Conservation (phyloP, 2,113 vertebrate species). For the Sturnira hondurensis region DNA sequence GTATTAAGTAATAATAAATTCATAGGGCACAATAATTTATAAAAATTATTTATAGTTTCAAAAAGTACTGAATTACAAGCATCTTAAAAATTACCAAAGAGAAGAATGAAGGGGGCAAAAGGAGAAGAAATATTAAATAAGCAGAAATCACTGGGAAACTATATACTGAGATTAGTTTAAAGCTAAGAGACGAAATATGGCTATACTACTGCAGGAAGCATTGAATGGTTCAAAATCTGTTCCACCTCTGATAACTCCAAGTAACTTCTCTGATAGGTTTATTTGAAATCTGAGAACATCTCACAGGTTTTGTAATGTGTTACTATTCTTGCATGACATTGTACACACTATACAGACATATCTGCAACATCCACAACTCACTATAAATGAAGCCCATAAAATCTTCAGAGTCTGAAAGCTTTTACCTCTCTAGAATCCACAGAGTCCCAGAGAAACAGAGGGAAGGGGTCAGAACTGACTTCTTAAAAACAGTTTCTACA, state of each 20-base stretch:
- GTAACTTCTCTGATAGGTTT: conserved; percentile 8
- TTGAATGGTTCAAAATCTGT: not conserved
- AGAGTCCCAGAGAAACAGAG: not conserved
- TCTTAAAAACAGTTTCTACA: not conserved
- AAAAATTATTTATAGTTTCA: conserved; percentile 1
- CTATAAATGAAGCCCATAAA: conserved; percentile 41
- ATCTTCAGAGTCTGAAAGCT: not conserved
- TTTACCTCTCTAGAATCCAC: conserved; percentile 11
- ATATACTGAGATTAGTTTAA: not conserved
- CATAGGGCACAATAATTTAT: not conserved
- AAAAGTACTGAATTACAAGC: conserved; percentile 6
- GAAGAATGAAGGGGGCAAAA: conserved; percentile 12
- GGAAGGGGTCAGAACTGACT: not conserved
- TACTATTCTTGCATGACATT: conserved; percentile 45
- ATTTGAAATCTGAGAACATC: conserved; percentile 14
- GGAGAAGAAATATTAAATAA: not conserved
- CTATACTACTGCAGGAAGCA: not conserved
- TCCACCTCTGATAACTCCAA: not conserved
- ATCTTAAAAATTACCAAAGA: not conserved
- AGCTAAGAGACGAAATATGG: not conserved
- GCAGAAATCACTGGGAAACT: not conserved
- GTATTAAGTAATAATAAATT: not conserved
- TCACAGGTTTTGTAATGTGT: conserved; percentile 22
- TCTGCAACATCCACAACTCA: not conserved
- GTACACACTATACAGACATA: conserved; percentile 31